Evolutionary conservation across 2,113 vertebrate genomes (phyloP).

Genomic region (Alethe diademata): DNA sequence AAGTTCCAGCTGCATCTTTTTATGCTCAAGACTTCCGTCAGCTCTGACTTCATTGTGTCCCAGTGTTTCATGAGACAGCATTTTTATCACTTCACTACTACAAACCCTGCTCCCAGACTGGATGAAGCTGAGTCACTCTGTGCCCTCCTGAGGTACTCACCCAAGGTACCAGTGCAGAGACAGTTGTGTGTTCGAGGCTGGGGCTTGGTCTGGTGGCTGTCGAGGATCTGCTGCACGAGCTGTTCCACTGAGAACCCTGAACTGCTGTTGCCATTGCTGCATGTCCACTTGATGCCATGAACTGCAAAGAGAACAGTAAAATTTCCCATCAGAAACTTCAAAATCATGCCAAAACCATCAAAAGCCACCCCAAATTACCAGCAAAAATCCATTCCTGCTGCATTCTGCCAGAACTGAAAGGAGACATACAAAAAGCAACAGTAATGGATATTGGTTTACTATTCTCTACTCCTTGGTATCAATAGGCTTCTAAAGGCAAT

Average conservation of each 20-base stretch:
- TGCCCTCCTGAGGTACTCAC: slow-evolving; percentile 75
- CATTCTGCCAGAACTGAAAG: not conserved
- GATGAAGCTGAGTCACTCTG: not conserved
- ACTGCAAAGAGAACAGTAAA: slow-evolving; percentile 83
- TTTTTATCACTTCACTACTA: not conserved
- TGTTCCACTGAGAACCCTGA: slow-evolving; percentile 99
- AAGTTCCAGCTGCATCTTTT: not conserved
- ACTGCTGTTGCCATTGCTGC: slow-evolving; percentile 99
- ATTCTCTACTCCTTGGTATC: not conserved
- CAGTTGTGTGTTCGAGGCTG: slow-evolving; percentile 99
- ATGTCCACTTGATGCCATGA: slow-evolving; percentile 99
- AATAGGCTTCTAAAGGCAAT: not conserved
- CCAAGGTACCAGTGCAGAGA: slow-evolving; percentile 97
- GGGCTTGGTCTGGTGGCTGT: slow-evolving; percentile 99
- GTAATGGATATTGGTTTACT: not conserved
- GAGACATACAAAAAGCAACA: not conserved
- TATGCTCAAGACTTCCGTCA: not conserved
- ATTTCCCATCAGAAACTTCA: slow-evolving; percentile 32
- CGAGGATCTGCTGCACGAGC: slow-evolving; percentile 98
- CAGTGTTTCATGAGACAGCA: not conserved
- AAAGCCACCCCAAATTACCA: not conserved
- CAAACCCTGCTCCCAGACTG: not conserved
- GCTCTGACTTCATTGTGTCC: not conserved
- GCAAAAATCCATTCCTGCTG: not conserved
- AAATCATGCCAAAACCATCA: not conserved